phyloP scores from a whole-genome alignment of 2,888 invertebrate genomes.

The Athripsodes cinereus region DNA sequence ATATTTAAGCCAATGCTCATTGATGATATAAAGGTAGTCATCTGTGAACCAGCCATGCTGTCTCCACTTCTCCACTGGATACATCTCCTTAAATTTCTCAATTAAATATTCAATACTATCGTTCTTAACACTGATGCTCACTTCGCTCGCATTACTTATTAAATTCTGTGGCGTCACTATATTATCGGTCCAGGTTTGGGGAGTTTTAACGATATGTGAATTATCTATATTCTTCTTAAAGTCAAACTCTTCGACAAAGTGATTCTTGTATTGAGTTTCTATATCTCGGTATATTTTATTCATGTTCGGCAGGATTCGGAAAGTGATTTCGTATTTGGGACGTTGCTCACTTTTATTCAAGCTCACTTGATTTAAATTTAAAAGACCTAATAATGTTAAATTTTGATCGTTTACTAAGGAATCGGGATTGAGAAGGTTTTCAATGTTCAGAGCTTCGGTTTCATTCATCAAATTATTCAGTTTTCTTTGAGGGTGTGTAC shows the following conservation, averaged over 20 bases:
- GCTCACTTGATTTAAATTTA: neutral
- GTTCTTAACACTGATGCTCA: neutral
- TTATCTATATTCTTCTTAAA: neutral
- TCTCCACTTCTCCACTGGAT: constrained; percentile 49
- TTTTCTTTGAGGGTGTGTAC: too few species aligned
- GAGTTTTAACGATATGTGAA: neutral
- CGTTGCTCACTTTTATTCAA: neutral
- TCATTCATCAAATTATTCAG: too few species aligned
- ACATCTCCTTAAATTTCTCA: constrained; percentile 37
- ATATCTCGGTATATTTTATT: constrained; percentile 12
- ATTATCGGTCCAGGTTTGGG: neutral
- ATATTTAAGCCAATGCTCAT: constrained; percentile 67
- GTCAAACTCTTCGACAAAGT: neutral
- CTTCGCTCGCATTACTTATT: neutral
- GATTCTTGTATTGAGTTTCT: neutral
- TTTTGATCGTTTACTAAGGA: neutral
- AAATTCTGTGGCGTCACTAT: neutral
- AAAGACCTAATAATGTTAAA: neutral
- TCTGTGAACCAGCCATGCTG: constrained; percentile 51
- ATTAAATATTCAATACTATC: constrained; percentile 30
- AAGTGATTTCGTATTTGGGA: neutral
- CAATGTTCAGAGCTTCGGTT: neutral
- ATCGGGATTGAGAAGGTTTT: neutral
- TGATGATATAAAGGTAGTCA: constrained; percentile 54
- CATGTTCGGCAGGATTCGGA: neutral